Evolutionary conservation across 2,888 invertebrate species (phyloP), one percentile per base, ranked within the genome.

Genomic region (Mesoligia furuncula): DNA sequence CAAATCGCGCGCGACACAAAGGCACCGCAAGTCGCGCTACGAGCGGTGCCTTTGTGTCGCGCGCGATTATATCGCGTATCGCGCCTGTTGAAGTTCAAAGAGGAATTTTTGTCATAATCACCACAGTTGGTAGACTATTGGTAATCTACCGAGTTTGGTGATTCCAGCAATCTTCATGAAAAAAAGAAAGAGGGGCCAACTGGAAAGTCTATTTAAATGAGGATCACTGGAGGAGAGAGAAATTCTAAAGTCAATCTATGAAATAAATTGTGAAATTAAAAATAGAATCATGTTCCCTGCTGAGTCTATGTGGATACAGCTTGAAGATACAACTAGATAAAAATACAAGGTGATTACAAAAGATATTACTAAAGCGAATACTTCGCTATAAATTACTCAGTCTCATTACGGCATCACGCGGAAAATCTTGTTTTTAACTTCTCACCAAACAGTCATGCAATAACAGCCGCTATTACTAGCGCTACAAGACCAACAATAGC

Each of bases 351-450:
- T 54, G 57, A 75, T 64, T 70, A 62, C 62, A 73, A 80, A 80
- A 70, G 0, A 74, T 59, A 72, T 66, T 61, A 57, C 59, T 42
- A 84, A 68, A 77, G 61, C 72, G 48, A 87, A 80, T 75, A 75
- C 71, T 72, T 36, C 45, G 70, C 77, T 67, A 80, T 66, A 84
- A 85, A 86, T 85, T 77, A 84, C 76, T 51, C 67, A 73, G 61
- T 62, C 66, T 70, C 73, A 72, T 80, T 87, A 87, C 77, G 67
- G 62, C 80, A 84, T 86, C 80, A 75, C 61, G 68, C 64, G 87
- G 81, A 81, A 85, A 77, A 85, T 87, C 85, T 84, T 61, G 80
- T 85, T 85, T 87, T 85, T 80, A 87, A 75, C 73, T 73, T 57
- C 9, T 59, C 61, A 36, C 65, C 31, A 13, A 13, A 62, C n/a